Evolutionary conservation across 1,140 invertebrate genomes (phyloP).

Genomic region (Diachasmimorpha longicaudata): DNA sequence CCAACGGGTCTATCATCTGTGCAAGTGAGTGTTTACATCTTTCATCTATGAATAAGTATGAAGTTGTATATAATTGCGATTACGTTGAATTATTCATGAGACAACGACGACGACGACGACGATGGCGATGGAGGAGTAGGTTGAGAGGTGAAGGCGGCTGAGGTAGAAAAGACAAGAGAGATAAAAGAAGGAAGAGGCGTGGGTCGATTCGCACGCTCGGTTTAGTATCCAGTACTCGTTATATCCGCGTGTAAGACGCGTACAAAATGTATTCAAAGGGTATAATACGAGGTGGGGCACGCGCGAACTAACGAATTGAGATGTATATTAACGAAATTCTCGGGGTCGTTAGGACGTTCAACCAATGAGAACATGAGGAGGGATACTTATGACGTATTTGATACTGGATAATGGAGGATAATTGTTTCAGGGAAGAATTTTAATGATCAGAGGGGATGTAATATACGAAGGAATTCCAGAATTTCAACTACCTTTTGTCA

Average conservation of each 20-base stretch:
- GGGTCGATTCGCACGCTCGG: conserved; percentile 46
- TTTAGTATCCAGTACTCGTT: conserved; percentile 47
- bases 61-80: conserved; percentile 44
- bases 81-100: conserved; percentile 55
- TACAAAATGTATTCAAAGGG: conserved; percentile 27
- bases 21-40: conserved; percentile 31
- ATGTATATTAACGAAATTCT: neutral
- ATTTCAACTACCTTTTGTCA: no score
- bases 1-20: conserved; percentile 16
- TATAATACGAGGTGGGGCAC: conserved; percentile 22
- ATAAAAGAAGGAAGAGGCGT: conserved; percentile 24
- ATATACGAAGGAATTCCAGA: no score
- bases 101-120: conserved; percentile 3
- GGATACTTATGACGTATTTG: no score
- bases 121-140: neutral
- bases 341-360: neutral
- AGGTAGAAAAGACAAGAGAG: conserved; percentile 6
- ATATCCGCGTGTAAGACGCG: conserved; percentile 31
- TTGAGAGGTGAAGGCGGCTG: neutral
- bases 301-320: conserved; percentile 21
- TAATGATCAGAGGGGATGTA: no score
- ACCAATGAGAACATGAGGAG: neutral
- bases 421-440: no score
- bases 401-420: no score
- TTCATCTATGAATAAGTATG: conserved; percentile 45